Conservation (phyloP, 1,140 invertebrate genomes). For the Bombus vancouverensis region DNA sequence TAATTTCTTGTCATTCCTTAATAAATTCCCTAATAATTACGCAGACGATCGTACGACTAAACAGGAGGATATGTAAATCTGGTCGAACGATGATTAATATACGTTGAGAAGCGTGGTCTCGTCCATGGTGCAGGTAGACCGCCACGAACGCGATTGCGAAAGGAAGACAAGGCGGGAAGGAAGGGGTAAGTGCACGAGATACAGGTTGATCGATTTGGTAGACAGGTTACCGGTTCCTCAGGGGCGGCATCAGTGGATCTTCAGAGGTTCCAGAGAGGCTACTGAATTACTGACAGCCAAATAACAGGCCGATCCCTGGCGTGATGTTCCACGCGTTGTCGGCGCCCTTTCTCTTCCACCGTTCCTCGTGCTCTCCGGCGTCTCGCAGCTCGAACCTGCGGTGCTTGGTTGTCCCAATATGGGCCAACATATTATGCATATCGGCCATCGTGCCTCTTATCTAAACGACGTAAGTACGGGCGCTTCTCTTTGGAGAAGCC, state of each 20-base stretch:
- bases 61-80: background rate
- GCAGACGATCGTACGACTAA: background rate
- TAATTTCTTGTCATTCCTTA: slow-evolving; percentile 6
- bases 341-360: slow-evolving; percentile 66
- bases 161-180: slow-evolving; percentile 20
- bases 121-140: slow-evolving; percentile 8
- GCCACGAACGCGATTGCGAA: slow-evolving; percentile 17
- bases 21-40: slow-evolving; percentile 14
- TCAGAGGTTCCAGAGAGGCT: slow-evolving; percentile 68
- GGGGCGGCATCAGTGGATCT: slow-evolving; percentile 65
- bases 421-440: slow-evolving; percentile 76
- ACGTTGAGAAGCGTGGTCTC: background rate
- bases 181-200: slow-evolving; percentile 48
- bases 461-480: slow-evolving; percentile 75
- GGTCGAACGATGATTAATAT: slow-evolving; percentile 7
- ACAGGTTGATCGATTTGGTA: slow-evolving; percentile 71
- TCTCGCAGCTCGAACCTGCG: slow-evolving; percentile 34
- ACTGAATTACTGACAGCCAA: slow-evolving; percentile 79
- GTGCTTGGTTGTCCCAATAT: slow-evolving; percentile 73
- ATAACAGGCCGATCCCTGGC: slow-evolving; percentile 73
- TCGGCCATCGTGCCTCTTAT: slow-evolving; percentile 74
- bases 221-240: slow-evolving; percentile 69
- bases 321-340: slow-evolving; percentile 66
- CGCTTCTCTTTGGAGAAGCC: slow-evolving; percentile 73
- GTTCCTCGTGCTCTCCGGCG: slow-evolving; percentile 39